Base-by-base conservation (phyloP, 2,113 vertebrate species). In the Agelaius tricolor region DNA sequence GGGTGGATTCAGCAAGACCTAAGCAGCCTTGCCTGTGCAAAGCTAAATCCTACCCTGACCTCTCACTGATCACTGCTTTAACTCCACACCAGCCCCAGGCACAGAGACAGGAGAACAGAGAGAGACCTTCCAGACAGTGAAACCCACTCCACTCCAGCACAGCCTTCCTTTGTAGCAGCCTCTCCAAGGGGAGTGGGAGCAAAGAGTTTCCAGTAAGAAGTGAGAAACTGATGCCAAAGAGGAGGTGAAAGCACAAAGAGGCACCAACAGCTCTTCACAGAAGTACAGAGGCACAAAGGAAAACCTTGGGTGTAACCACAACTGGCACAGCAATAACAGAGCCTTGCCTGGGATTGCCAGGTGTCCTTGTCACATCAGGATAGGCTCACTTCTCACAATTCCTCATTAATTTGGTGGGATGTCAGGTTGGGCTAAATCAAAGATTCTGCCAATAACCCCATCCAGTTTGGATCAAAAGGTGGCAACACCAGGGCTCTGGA, bases 221-320 rank as follows among this genome's bases (percentile, higher is more conserved):
- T 0, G 2, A 62, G 31, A 71, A 63, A 59, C 2, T 0, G 0
- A 14, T 26, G 44, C 24, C 59, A 33, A 54, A 76, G 67, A 37
- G 52, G 24, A 65, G 26, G 19, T 35, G 16, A 73, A 90, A 85
- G 71, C 54, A 79, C 35, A 43, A 27, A 54, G 33, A 76, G 14
- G 43, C 18, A 80, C 44, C 54, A 83, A 17, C 5, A 52, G 67
- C 22, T 52, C 62, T 65, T 39, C 44, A 55, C 12, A 68, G 41
- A 73, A 11, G 37, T n/a, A 78, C 14, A 73, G 24, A 65, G 11
- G 11, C 57, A 85, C 15, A 6, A 69, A 37, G 20, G 23, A n/a
- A 66, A 66, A 76, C 13, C 67, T 47, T 35, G 15, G 44, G 23
- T 46, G 49, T 18, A 57, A 44, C 22, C 24, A 20, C 15, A 57